phyloP scores from a whole-genome alignment of 1,140 invertebrate genomes.

The Pseudomyrmex dendroicus region DNA sequence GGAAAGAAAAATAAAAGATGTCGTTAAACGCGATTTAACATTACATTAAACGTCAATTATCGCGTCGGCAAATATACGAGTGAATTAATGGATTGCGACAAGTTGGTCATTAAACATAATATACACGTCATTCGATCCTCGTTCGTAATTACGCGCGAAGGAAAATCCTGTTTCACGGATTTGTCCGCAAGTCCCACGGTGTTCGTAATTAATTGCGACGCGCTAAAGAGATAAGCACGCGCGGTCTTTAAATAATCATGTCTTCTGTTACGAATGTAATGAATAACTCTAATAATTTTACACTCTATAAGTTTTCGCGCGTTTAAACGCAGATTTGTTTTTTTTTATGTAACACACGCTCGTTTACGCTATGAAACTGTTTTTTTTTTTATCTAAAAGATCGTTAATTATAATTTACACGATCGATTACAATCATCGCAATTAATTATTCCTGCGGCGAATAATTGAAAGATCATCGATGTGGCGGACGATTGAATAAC shows the following conservation, averaged over 20 bases:
- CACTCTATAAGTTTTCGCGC: background rate
- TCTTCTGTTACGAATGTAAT: constrained; percentile 10
- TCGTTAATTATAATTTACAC: background rate
- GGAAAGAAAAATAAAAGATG: background rate
- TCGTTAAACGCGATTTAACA: constrained; percentile 2
- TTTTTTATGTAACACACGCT: background rate
- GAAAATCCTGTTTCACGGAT: constrained; percentile 41
- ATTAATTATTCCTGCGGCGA: too few relatives aligned
- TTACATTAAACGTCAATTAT: constrained; percentile 17
- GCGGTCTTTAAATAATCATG: constrained; percentile 13
- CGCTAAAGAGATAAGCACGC: constrained; percentile 44
- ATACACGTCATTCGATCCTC: constrained; percentile 38
- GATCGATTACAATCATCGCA: background rate
- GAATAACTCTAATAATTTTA: constrained; percentile 12
- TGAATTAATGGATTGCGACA: constrained; percentile 57
- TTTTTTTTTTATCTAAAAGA: too few relatives aligned
- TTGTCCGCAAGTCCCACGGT: constrained; percentile 27
- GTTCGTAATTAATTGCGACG: constrained; percentile 49
- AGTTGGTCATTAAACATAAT: constrained; percentile 64
- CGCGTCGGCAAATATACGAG: constrained; percentile 42
- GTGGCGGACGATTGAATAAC: background rate
- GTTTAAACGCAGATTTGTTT: background rate
- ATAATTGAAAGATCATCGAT: background rate
- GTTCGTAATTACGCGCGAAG: constrained; percentile 57
- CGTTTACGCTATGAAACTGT: too few relatives aligned